Evolutionary conservation across 1,140 invertebrate genomes (phyloP), one percentile per base, ranked within the genome.

Genomic region (Hylaeus volcanicus): DNA sequence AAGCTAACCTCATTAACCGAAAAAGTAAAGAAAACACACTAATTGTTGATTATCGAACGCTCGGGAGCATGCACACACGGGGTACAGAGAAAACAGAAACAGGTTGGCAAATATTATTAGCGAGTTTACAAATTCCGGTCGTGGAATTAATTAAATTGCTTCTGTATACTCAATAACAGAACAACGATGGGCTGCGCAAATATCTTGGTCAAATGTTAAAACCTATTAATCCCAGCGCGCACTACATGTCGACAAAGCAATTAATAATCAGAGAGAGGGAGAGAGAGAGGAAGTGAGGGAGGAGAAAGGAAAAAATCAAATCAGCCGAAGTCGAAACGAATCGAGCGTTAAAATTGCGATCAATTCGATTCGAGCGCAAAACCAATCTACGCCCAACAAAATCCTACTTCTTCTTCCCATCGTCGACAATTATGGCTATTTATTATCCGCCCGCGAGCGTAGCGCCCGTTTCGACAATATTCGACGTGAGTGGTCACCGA

Each of bases 131-230:
- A 11, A 41, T 63, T 64, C 61, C 14, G 37, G 39, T 43, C 37
- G 41, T 41, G 61, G 15, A 41, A 43, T 64, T 64, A 64, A 64
- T 64, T 64, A 64, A 64, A 64, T 64, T 64, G 61, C 41, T 39
- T 64, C 61, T 3, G 61, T 39, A 1, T 15, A 41, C 41, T 64
- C 39, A 5, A 64, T 43, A 64, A 37, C 61, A 3, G 61, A 1
- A 26, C 6, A 14, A 2, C 39, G 41, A 14, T 15, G 14, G 5
- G 37, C 39, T 43, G 39, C 11, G 12, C 14, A 41, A 41, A 64
- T 39, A 51, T 51, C 51, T 51, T 51, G 51, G 51, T 0, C 51
- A 51, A 51, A 51, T 51, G 51, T 51, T 51, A 51, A 51, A 51
- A 51, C 51, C 51, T 51, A 51, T 51, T 51, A 51, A 51, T 51